Conservation (phyloP, 2,113 vertebrate species). For the Bolborhynchus lineola region DNA sequence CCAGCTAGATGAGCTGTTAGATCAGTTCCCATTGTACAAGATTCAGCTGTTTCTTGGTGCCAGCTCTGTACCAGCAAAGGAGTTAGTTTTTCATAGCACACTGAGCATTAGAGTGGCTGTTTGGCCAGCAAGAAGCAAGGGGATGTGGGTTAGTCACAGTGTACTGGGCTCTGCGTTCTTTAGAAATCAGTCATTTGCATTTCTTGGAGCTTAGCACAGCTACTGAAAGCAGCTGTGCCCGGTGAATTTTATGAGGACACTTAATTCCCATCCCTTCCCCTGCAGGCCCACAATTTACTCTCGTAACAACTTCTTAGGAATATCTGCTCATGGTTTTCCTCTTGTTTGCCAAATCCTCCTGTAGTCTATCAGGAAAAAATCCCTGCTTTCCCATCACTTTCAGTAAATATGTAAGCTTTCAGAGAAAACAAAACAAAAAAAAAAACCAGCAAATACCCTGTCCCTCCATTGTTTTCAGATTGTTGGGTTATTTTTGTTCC, state of each 20-base stretch:
- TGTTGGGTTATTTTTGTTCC: background rate
- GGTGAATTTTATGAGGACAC: background rate
- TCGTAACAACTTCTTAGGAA: background rate
- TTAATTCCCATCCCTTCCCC: constrained; percentile 1
- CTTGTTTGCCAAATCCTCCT: background rate
- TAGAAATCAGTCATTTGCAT: background rate
- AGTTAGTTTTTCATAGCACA: background rate
- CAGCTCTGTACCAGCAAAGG: background rate
- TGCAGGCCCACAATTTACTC: background rate
- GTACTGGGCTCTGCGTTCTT: background rate
- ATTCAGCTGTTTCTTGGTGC: background rate
- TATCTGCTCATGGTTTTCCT: background rate
- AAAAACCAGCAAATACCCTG: background rate
- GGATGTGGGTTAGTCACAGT: background rate
- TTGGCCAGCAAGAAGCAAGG: background rate
- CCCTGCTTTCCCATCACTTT: background rate
- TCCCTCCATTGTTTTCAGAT: background rate
- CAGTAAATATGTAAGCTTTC: background rate
- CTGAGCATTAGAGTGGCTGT: background rate
- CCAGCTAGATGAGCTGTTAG: background rate
- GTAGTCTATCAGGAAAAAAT: background rate
- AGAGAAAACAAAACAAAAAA: background rate
- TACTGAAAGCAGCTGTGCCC: background rate
- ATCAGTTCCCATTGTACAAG: background rate
- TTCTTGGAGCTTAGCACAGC: constrained; percentile 9